Percentiles rank a stretch among this genome's conserved stretches.
These are phyloP conservation scores for Dromaius novaehollandiae DNA, from an alignment of 2,113 vertebrate species.

Conservation along the genomic window DNA sequence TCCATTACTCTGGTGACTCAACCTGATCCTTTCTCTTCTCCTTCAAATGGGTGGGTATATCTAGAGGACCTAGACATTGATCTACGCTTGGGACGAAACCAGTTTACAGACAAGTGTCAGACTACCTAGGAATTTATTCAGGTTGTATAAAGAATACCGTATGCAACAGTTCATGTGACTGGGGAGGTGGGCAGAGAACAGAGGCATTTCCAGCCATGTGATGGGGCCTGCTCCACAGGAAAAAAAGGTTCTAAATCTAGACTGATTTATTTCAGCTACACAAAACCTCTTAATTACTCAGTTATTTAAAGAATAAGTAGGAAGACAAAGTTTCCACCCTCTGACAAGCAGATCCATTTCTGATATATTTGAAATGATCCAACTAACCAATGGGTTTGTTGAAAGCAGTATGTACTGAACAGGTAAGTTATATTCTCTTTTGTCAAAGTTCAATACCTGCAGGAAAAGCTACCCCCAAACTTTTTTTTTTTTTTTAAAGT, in stretches of 20 bases:
- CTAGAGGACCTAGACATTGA: background rate
- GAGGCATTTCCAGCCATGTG: background rate
- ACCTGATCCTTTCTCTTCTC: background rate
- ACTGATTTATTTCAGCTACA: background rate
- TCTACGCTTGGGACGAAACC: background rate
- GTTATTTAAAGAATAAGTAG: background rate
- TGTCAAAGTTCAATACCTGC: background rate
- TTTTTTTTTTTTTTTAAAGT: background rate
- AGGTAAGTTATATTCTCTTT: background rate
- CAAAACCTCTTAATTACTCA: background rate
- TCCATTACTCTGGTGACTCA: background rate
- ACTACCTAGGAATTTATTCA: background rate
- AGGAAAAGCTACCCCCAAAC: background rate
- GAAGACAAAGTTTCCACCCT: background rate
- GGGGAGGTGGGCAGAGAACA: background rate
- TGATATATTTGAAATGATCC: background rate
- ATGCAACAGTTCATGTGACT: background rate
- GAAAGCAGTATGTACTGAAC: background rate
- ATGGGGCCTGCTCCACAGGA: background rate
- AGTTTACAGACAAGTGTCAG: background rate
- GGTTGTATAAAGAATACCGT: background rate
- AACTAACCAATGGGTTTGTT: background rate
- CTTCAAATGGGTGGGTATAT: fast-evolving
- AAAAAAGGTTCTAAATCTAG: background rate
- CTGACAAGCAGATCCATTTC: background rate